Base-by-base conservation (phyloP, 2,888 invertebrate genomes). In the Galeopsomyia nigrocyanea region DNA sequence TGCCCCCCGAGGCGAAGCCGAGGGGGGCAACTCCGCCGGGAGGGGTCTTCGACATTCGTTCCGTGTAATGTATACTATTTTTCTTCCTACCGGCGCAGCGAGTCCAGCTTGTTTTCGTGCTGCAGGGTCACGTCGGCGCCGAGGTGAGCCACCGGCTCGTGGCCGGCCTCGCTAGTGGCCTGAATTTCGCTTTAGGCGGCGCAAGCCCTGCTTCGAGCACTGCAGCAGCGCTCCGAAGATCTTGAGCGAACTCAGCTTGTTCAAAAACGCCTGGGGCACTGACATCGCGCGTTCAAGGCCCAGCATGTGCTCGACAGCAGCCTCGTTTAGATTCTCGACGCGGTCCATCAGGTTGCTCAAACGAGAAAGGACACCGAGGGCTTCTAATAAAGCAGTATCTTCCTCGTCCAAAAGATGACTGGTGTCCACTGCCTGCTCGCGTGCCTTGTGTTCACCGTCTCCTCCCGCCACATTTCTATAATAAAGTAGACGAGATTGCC, bases 101-200 rank as follows among this genome's bases (percentile, higher is more conserved):
- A 95, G 81, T 98, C 98, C 71, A 98, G 88, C 84, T 97, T 96
- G 84, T 96, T 96, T 85, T 98, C 97, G 0, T 98, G 89, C 83
- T 95, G 95, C 5, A 98, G 89, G 0, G 97, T 97, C 85, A 98
- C 98, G 85, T 97, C 97, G 62, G 95, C 95, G 0, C 95, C 94
- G 80, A 96, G 97, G 87, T 97, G 97, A 82, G 95, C 95, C 95
- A 97, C 97, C 14, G 98, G 90, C 83, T 97, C 97, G 5, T 96
- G 90, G 0, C 97, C 97, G 0, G 95, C 93, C 79, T 96, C 95
- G 5, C 96, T 95, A 0, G 98, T 96, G 77, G 94, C 93, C 84
- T 96, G 95, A 0, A 98, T 94, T 75, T 94, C 94, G 61, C 92
- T 92, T 80, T 97, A 97, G 88, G 84, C 96, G 96, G 2, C 97